phyloP scores from a whole-genome alignment of 2,888 invertebrate species.

The Iselma pallidipennis region DNA sequence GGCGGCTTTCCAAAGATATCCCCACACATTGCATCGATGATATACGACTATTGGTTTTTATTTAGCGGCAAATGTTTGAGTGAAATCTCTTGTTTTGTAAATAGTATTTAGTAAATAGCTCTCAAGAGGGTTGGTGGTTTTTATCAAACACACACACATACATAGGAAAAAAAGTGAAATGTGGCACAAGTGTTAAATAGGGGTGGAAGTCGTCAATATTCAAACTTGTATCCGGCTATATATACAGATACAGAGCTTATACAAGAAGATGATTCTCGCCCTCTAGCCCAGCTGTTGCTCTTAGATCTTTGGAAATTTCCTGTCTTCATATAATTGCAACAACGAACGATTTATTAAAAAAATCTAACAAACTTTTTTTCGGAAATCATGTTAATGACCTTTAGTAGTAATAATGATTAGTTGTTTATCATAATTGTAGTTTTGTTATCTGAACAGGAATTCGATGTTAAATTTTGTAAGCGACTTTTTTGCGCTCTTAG shows the following conservation, averaged over 20 bases:
- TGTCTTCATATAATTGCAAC: constrained; percentile 1
- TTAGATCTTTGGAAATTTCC: constrained; percentile 33
- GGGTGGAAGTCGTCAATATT: constrained; percentile 40
- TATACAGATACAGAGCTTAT: too few relatives aligned
- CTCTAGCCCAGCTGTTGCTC: constrained; percentile 39
- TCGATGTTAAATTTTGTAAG: background rate
- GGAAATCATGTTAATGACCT: background rate
- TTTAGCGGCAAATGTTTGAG: constrained; percentile 36
- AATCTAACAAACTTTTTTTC: background rate
- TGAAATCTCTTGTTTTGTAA: constrained; percentile 48
- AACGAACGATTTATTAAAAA: too few relatives aligned
- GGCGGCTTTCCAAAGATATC: background rate
- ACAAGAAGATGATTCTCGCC: background rate
- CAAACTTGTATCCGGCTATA: constrained; percentile 24
- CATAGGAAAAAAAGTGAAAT: constrained; percentile 9
- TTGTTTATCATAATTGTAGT: too few relatives aligned
- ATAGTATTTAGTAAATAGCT: constrained; percentile 33
- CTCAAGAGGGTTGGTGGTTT: constrained; percentile 11
- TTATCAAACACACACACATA: too few relatives aligned
- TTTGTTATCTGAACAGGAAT: background rate
- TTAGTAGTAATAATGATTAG: background rate
- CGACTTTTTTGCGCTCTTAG: background rate
- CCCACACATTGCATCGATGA: constrained; percentile 15
- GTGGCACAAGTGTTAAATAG: constrained; percentile 36
- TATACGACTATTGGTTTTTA: constrained; percentile 22